Conservation (phyloP, 1,140 invertebrate species). For the Acyrthosiphon pisum region DNA sequence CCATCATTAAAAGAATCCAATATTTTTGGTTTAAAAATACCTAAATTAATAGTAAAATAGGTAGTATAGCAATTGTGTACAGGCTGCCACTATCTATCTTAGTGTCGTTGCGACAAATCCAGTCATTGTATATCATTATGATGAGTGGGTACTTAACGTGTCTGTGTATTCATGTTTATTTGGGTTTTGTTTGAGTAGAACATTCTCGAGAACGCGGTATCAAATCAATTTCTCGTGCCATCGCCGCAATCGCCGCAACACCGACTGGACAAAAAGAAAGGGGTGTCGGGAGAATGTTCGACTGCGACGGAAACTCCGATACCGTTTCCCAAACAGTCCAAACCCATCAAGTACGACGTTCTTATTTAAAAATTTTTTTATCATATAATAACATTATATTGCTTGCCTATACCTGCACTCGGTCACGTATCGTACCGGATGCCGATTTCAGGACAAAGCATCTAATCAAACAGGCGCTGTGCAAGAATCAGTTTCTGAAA, state of each 20-base stretch:
- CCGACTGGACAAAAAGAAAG: conserved; percentile 42
- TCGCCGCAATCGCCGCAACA: not conserved
- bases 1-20: no score
- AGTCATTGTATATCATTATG: no score
- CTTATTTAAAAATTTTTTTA: not conserved
- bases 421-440: not conserved
- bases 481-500: conserved; percentile 90
- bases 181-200: not conserved
- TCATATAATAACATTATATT: not conserved
- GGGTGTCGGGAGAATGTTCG: conserved; percentile 51
- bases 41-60: no score
- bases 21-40: no score
- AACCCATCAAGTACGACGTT: conserved; percentile 36
- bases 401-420: not conserved
- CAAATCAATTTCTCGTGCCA: not conserved
- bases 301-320: not conserved
- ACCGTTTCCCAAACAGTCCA: not conserved
- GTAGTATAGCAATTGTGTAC: no score
- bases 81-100: not conserved
- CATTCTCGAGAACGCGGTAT: not conserved
- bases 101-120: not conserved
- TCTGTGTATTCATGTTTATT: not conserved
- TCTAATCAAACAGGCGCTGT: conserved; percentile 76
- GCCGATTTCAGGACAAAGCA: conserved; percentile 68
- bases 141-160: not conserved